Evolutionary conservation across 2,113 vertebrate genomes (phyloP).

Genomic region (Chionomys nivalis): DNA sequence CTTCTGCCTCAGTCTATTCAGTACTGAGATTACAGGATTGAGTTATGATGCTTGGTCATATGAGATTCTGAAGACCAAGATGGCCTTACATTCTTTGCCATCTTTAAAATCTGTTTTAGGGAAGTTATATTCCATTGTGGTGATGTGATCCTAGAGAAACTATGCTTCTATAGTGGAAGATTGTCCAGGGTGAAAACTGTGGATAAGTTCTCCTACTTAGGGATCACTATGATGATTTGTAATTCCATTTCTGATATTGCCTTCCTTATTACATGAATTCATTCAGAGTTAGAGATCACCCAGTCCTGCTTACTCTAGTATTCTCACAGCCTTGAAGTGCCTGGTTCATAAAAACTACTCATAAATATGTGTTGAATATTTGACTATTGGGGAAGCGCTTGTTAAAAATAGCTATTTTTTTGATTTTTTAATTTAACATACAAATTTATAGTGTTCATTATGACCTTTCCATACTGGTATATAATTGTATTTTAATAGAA

Average conservation of each 20-base stretch:
- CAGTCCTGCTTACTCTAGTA: neutral
- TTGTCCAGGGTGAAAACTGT: neutral
- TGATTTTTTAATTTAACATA: neutral
- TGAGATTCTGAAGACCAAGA: neutral
- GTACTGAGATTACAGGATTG: neutral
- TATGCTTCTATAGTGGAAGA: neutral
- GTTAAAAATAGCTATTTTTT: neutral
- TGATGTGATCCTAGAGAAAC: neutral
- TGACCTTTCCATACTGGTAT: neutral
- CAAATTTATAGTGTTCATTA: neutral
- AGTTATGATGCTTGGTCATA: neutral
- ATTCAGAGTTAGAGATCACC: neutral
- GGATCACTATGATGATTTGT: neutral
- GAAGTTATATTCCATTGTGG: neutral
- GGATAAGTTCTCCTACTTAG: neutral
- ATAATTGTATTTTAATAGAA: neutral
- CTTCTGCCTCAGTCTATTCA: neutral
- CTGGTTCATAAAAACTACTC: neutral
- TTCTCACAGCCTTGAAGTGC: neutral
- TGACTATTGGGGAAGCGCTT: neutral
- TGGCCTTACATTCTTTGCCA: neutral
- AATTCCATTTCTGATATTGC: neutral
- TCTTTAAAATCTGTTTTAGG: constrained; percentile 3
- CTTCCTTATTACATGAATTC: neutral
- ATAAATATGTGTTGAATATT: neutral